Base-by-base conservation (phyloP, 2,888 invertebrate species). In the Operophtera brumata region DNA sequence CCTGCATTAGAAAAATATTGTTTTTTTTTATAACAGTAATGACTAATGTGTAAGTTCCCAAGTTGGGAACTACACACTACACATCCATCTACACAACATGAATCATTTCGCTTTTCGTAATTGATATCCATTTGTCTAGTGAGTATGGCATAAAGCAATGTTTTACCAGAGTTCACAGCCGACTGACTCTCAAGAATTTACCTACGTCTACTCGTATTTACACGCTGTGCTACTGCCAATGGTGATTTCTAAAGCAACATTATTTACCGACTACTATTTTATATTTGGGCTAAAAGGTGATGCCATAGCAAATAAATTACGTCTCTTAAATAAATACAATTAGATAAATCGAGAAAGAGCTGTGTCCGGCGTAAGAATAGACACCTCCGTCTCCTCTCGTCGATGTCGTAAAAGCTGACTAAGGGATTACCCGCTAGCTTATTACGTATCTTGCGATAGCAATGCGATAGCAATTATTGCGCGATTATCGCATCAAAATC, bases 171-270 rank as follows among this genome's bases (percentile, higher is more conserved):
- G 52, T 39, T 52, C 54, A 51, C 54, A 50, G 43, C 7, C 28
- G 54, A 56, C 54, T 61, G 55, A 39, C 14, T 53, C 49, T 55
- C 40, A 54, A 55, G 59, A 57, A 61, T 62, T 7, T 34, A 39
- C 12, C 34, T 39, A 26, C 40, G 44, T 53, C 43, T 43, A 47
- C 54, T 8, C 30, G 30, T 30, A 20, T 20, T 20, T 20, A 5
- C 30, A 30, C 9, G 8, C 30, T 7, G 11, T 44, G 32, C 39
- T 32, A n/a, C 37, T 53, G 47, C 13, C 32, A 41, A 34, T 12
- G 41, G 20, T 28, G 25, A n/a, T 44, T 44, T 44, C 13, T 20
- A 46, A 36, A 49, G 35, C 32, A 11, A 26, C 32, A 39, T 32
- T 32, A 14, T 47, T 37, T 46, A 7, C 36, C 28, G 28, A 30